Evolutionary conservation across 1,140 invertebrate species (phyloP).

Genomic region (Chymomyza costata): DNA sequence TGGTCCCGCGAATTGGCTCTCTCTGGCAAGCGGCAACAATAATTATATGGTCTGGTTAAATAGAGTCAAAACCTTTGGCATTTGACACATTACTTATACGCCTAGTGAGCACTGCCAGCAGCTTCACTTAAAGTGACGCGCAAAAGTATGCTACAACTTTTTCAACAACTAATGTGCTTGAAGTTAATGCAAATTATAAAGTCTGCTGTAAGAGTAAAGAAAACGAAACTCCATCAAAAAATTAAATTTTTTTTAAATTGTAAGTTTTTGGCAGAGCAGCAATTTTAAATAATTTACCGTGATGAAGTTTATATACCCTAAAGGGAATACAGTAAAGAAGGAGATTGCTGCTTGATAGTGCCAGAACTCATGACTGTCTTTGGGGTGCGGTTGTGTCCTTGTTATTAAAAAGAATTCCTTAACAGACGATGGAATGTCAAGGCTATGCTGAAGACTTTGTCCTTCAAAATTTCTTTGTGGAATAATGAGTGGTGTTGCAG

Average conservation of each 20-base stretch:
- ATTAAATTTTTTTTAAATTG: conserved; percentile 20
- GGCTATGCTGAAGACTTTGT: no score
- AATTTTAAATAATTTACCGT: conserved; percentile 44
- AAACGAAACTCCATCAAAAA: no score
- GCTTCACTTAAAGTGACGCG: background rate
- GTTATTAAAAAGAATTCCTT: no score
- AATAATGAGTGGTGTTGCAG: no score
- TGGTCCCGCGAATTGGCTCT: conserved; percentile 29
- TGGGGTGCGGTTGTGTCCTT: no score
- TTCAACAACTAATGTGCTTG: background rate
- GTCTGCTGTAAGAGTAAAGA: background rate
- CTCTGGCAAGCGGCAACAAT: conserved; percentile 37
- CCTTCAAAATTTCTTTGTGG: no score
- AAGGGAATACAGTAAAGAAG: no score
- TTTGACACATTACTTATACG: background rate
- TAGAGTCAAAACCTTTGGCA: conserved; percentile 36
- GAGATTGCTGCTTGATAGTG: no score
- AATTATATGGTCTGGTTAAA: conserved; percentile 48
- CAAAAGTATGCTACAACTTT: background rate
- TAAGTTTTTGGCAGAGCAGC: conserved; percentile 22
- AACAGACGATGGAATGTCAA: no score
- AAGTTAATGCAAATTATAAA: conserved; percentile 18
- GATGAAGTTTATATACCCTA: no score
- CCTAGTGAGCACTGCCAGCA: background rate
- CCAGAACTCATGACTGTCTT: no score